Conservation (phyloP, 2,113 vertebrate genomes). For the Ctenomys sociabilis region DNA sequence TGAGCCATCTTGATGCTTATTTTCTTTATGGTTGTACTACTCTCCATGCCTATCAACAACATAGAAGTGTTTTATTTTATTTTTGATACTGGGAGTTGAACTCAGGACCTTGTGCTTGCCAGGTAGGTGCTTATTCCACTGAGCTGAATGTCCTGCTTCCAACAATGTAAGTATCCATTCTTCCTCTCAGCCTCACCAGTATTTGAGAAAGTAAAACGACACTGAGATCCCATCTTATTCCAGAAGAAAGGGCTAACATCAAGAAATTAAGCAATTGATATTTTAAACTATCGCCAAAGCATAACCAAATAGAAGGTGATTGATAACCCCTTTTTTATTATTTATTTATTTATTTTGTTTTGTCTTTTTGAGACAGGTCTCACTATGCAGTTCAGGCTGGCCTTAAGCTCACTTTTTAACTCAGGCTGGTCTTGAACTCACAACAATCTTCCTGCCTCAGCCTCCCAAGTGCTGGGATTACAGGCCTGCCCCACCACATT, state of each 20-base stretch:
- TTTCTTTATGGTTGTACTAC: background rate
- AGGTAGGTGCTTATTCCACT: too few species aligned
- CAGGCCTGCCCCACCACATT: too few species aligned
- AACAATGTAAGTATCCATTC: background rate
- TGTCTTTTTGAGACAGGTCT: too few species aligned
- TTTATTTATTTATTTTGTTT: too few species aligned
- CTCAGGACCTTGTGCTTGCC: too few species aligned
- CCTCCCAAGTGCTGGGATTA: too few species aligned
- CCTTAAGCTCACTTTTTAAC: too few species aligned
- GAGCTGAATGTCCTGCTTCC: too few species aligned
- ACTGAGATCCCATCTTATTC: background rate
- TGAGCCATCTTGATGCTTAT: background rate
- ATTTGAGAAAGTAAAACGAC: background rate
- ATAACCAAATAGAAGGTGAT: background rate
- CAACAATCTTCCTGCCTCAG: too few species aligned
- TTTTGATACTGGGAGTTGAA: too few species aligned
- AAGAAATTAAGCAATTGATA: background rate
- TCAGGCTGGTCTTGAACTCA: too few species aligned
- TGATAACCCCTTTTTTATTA: background rate
- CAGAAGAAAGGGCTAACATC: background rate
- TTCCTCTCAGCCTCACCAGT: background rate
- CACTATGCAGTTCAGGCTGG: too few species aligned
- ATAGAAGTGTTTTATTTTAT: background rate
- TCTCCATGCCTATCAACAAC: background rate
- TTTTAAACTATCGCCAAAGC: background rate